Evolutionary conservation across 2,888 invertebrate species (phyloP), one percentile per base, ranked within the genome.

Genomic region (Rhodophaea formosa): DNA sequence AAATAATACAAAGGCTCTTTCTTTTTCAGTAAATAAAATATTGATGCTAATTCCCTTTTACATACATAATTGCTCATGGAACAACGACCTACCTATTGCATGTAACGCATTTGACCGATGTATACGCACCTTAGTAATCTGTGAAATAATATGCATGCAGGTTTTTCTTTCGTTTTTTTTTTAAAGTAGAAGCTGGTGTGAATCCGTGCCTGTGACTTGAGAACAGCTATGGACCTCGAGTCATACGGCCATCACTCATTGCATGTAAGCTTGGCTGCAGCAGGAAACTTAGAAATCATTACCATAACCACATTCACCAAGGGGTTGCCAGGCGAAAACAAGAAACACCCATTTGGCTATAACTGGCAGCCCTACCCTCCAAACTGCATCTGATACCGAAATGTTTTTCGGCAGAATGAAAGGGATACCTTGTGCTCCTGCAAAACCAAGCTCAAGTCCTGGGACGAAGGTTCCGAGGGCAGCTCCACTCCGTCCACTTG

Each of bases 371-470:
- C 56, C 29, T 49, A 30, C 10, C 5, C 12, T 59, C 70, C 62
- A 73, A 62, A 68, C 58, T 29, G 56, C 53, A 58, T 56, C 70
- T 64, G 69, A 73, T 72, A 75, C 49, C 47, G 71, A 70, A 74
- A 78, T 74, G 71, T 84, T 88, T 80, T 76, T 83, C 82, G 77
- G 75, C 89, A 89, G 89, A 89, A 83, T 69, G 80, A 78, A 66
- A 79, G 77, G 44, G 66, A 65, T 30, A 74, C 77, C 32, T 57
- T 79, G 53, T 85, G 86, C 70, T 77, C 82, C 74, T 80, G 87
- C 70, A 78, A 75, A 61, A 70, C 62, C 66, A 73, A 79, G 68
- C 65, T 60, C 49, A 71, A 70, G 62, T 71, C 77, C 63, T 84
- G 87, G 83, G 76, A 76, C 57, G 69, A 66, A 56, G 69, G 70